Conservation (phyloP, 1,140 invertebrate genomes). For the Aplysia californica region DNA sequence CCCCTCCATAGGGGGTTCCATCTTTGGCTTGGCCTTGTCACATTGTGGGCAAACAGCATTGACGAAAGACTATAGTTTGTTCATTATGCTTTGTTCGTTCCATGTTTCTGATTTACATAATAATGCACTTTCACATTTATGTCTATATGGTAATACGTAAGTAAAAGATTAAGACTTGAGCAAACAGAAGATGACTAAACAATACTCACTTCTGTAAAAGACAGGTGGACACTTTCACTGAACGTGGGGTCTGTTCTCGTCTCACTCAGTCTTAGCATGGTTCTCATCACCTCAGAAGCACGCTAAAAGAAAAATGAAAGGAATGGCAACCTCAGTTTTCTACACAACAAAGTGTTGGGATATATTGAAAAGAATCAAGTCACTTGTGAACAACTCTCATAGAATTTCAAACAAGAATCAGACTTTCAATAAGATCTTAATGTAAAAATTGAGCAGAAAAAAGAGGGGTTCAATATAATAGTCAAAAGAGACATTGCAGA, state of each 20-base stretch:
- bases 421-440: not conserved
- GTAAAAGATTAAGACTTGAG: not conserved
- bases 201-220: conserved; percentile 77
- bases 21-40: no score
- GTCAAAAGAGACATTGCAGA: not conserved
- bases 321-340: not conserved
- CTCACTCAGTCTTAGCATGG: conserved; percentile 82
- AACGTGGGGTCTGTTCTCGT: conserved; percentile 79
- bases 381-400: not conserved
- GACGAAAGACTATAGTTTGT: no score
- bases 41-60: no score
- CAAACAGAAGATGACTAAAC: not conserved
- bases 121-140: not conserved
- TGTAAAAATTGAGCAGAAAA: not conserved
- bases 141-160: not conserved
- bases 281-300: conserved; percentile 78
- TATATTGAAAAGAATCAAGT: no score
- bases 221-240: conserved; percentile 78
- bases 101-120: not conserved
- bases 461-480: not conserved
- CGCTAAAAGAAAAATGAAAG: conserved; percentile 63
- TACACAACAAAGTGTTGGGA: no score
- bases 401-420: not conserved
- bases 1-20: no score
- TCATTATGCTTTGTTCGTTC: not conserved